phyloP scores from a whole-genome alignment of 2,888 invertebrate genomes.

The Pherbina coryleti region DNA sequence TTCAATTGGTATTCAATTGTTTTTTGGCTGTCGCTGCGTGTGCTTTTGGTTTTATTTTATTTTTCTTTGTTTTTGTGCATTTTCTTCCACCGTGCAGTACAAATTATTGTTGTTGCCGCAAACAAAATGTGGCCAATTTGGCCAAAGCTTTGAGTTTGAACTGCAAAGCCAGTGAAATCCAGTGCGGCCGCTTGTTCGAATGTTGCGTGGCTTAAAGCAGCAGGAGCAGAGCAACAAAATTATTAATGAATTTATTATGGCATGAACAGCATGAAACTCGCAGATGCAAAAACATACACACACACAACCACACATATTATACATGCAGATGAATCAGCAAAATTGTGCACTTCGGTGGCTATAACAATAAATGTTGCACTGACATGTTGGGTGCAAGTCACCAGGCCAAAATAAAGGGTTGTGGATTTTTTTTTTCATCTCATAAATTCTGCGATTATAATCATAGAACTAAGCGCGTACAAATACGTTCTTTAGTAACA shows the following conservation, averaged over 20 bases:
- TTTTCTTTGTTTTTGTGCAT: background rate
- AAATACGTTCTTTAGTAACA: slow-evolving; percentile 13
- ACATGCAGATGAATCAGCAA: slow-evolving; percentile 31
- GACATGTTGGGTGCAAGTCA: background rate
- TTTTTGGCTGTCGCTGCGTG: background rate
- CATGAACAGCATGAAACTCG: slow-evolving; percentile 20
- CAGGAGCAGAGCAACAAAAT: slow-evolving; percentile 40
- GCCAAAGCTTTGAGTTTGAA: background rate
- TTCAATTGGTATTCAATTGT: slow-evolving; percentile 20
- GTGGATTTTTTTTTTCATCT: slow-evolving; percentile 27
- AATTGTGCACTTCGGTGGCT: background rate
- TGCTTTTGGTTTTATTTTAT: background rate
- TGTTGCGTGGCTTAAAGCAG: background rate
- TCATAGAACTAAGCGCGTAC: slow-evolving; percentile 54
- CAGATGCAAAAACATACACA: background rate
- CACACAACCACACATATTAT: background rate
- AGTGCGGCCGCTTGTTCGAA: background rate
- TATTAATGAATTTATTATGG: slow-evolving; percentile 62
- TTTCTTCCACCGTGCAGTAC: background rate
- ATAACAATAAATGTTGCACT: background rate
- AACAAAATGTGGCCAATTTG: slow-evolving; percentile 30
- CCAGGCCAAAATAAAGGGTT: background rate
- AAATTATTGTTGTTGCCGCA: slow-evolving; percentile 18
- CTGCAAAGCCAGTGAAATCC: background rate
- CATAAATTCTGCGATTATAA: slow-evolving; percentile 64